These are phyloP conservation scores for Drosophila multiciliata DNA, from an alignment of 2,888 invertebrate species.

Conservation along the genomic window DNA sequence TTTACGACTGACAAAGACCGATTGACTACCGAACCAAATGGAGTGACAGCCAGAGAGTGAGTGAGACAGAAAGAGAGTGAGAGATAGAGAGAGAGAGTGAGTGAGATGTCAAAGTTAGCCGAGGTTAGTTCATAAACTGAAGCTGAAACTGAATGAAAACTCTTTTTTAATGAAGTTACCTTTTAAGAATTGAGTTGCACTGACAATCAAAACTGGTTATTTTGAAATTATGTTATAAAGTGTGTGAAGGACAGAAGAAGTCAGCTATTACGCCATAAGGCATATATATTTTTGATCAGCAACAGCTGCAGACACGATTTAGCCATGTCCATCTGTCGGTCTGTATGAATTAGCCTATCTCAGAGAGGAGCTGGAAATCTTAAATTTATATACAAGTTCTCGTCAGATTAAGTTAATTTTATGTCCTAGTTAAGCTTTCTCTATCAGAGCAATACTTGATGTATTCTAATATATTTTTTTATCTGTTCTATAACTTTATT, in stretches of 20 bases:
- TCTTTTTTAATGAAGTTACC: neutral
- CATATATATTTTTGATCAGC: neutral
- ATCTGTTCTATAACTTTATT: neutral
- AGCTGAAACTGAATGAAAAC: neutral
- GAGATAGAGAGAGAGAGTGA: neutral
- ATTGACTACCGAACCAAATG: constrained; percentile 44
- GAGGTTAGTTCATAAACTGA: constrained; percentile 25
- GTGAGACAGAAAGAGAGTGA: neutral
- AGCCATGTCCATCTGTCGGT: too few relatives aligned
- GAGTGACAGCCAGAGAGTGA: neutral
- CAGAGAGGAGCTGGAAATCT: neutral
- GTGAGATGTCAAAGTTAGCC: neutral
- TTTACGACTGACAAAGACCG: constrained; percentile 73
- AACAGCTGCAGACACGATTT: neutral
- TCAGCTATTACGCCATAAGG: neutral
- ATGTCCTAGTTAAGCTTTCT: neutral
- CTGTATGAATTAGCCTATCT: too few relatives aligned
- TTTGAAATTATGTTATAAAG: neutral
- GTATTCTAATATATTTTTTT: neutral
- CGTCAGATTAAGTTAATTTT: neutral
- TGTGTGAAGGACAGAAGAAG: neutral
- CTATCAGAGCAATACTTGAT: neutral
- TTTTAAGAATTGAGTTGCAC: neutral
- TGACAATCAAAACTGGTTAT: neutral
- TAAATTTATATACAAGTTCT: neutral